phyloP scores from a whole-genome alignment of 2,797 vertebrate genomes.

The Anas flavirostris region DNA sequence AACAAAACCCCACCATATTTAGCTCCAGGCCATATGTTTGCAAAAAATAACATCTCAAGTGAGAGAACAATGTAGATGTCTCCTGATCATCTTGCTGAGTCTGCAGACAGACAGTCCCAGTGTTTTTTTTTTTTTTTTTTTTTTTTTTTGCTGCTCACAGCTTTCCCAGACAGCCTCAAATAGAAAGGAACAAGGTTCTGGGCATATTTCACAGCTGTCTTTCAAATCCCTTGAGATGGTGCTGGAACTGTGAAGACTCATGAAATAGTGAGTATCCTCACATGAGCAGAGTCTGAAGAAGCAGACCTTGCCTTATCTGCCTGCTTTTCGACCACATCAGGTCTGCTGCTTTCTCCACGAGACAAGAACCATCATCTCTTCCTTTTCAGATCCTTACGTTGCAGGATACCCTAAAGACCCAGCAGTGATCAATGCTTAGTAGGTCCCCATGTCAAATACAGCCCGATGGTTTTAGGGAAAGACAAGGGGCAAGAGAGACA shows the following conservation, averaged over 20 bases:
- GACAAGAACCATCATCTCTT: not conserved
- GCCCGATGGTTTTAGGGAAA: not conserved
- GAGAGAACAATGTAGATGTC: conserved; percentile 39
- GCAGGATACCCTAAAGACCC: not conserved
- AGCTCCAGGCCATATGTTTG: conserved; percentile 50
- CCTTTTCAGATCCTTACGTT: not conserved
- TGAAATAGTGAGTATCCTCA: not conserved
- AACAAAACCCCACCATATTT: not conserved
- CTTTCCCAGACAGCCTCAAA: conserved; percentile 55
- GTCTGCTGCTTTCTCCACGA: not conserved
- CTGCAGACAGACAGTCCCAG: conserved; percentile 45
- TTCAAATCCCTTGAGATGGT: not conserved
- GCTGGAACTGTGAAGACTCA: not conserved
- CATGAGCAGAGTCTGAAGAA: not conserved
- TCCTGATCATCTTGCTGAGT: conserved; percentile 59
- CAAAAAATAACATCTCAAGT: conserved; percentile 48
- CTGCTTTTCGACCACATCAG: not conserved
- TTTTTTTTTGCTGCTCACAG: conserved; percentile 17
- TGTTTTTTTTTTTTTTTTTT: not conserved
- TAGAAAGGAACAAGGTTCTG: conserved; percentile 35
- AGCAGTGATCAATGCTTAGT: rapidly evolving
- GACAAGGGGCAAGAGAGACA: not conserved
- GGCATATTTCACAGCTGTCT: conserved; percentile 40
- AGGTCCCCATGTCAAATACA: rapidly evolving
- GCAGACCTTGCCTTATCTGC: not conserved